Evolutionary conservation across 2,797 vertebrate species (phyloP), one percentile per base, ranked within the genome.

Genomic region (Tadarida brasiliensis): DNA sequence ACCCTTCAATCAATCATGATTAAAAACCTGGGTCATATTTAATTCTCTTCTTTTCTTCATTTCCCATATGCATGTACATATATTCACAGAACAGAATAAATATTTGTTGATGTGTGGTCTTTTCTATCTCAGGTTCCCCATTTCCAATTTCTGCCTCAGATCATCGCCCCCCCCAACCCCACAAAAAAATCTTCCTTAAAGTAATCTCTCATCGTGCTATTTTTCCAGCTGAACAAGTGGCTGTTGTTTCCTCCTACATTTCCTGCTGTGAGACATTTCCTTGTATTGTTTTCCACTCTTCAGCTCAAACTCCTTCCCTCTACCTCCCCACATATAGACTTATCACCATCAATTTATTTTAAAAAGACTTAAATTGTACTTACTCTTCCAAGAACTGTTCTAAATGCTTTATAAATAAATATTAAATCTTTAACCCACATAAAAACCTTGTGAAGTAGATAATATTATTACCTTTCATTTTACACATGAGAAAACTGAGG

Each of bases 331-430:
- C 39, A 84, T 49, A n/a, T 10, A 94, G 71, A 87, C 17, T 26
- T 16, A 54, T 80, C 65, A 74, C 49, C 57, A 87, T 12, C 39
- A n/a, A 67, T 49, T 90, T 73, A 67, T 59, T 68, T 76, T 90
- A 76, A 9, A 85, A 81, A 26, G 4, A 26, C 54, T 87, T 87
- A 84, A 93, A 44, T 59, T 74, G 17, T 12, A 5, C 56, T 65
- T 57, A 70, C 11, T 35, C 17, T 93, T 44, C 33, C 54, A 70
- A 20, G 28, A 85, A 67, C 44, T 56, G 5, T 61, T 74, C 35
- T 92, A 65, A 65, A 93, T 71, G 24, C 56, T 65, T 89, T 63
- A 63, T 28, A 78, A 63, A 56, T 33, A 84, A 70, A 63, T 86
- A 63, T 70, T 87, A 76, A 33, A 20, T 82, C 61, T 87, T 85